Percentiles rank a stretch among this genome's conserved stretches.
Conservation (phyloP, 2,888 invertebrate genomes). For the Noctua pronuba region DNA sequence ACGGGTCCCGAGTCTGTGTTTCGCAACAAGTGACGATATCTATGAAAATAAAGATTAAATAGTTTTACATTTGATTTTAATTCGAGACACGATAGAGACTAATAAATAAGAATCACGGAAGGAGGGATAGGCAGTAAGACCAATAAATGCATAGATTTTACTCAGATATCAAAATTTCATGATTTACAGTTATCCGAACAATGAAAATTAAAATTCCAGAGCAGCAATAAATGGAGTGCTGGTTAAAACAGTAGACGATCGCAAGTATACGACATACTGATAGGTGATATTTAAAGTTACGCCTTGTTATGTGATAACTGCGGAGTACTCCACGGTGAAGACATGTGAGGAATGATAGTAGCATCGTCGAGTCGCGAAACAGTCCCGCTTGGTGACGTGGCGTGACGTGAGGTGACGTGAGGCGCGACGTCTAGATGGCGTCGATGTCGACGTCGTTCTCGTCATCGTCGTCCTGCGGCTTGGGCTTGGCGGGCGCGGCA, state of each 20-base stretch:
- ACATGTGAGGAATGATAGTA: slow-evolving; percentile 44
- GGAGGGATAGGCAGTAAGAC: slow-evolving; percentile 39
- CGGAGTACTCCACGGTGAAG: slow-evolving; percentile 17
- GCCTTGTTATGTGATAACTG: neutral
- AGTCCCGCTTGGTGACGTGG: slow-evolving; percentile 15
- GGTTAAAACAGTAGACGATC: neutral
- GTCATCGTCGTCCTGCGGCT: slow-evolving; percentile 93
- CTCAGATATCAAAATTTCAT: neutral
- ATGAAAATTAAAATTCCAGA: slow-evolving; percentile 4
- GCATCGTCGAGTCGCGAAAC: slow-evolving; percentile 53
- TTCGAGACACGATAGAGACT: slow-evolving; percentile 39
- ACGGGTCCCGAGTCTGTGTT: slow-evolving; percentile 47
- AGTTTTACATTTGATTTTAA: slow-evolving; percentile 24
- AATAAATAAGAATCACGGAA: slow-evolving; percentile 35
- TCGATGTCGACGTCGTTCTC: slow-evolving; percentile 96
- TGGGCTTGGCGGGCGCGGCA: slow-evolving; percentile 78
- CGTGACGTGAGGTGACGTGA: slow-evolving; percentile 19
- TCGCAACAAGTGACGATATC: slow-evolving; percentile 54
- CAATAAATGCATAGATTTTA: slow-evolving; percentile 60
- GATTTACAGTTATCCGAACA: slow-evolving; percentile 1
- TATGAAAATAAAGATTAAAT: slow-evolving; percentile 5
- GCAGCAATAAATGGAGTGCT: slow-evolving; percentile 15
- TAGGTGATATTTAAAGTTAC: neutral
- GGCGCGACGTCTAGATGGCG: slow-evolving; percentile 93
- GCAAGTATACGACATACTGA: slow-evolving; percentile 6